Evolutionary conservation across 2,888 invertebrate genomes (phyloP), one percentile per base, ranked within the genome.

Genomic region (Odontocolon sp.): DNA sequence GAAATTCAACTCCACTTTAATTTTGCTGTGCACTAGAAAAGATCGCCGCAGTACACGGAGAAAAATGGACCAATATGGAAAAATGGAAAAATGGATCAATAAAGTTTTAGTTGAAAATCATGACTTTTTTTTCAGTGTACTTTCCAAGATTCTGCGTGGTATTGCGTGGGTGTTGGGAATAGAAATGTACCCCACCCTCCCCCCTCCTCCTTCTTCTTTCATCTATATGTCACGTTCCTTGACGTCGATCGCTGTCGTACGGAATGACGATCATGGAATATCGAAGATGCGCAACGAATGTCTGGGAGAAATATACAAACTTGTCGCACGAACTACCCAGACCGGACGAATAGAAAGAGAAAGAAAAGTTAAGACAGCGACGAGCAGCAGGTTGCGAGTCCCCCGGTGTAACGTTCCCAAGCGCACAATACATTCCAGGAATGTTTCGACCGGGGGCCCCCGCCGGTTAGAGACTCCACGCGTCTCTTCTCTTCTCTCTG

Each of bases 341-440:
- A 67, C 67, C 28, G 50, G 72, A 68, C 68, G 72, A 72, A 68
- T 68, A 63, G 70, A 56, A 16, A 23, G 21, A 38, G 36, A 36
- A 56, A 11, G 11, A 36, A 21, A 38, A 36, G 5, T 21, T 28
- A 42, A 52, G 54, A 28, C 59, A 26, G 54, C 40, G 54, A 59
- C 50, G 47, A 40, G 18, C 61, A 18, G 50, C 69, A 57, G 63
- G 63, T 61, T 72, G 54, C 59, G 52, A n/a, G 16, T 23, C 50
- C 68, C 73, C 68, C 33, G 77, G 72, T 68, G 68, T 77, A 77
- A 77, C 77, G 72, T 77, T 52, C 76, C 66, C 74, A 71, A 73
- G 83, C 84, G 81, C 83, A 85, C 84, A 84, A 85, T 87, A 86
- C 86, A 87, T 88, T 87, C 87, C 81, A 82, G 82, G 86, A 86